Base-by-base conservation (phyloP, 1,140 invertebrate genomes). In the Drosophila parvula region DNA sequence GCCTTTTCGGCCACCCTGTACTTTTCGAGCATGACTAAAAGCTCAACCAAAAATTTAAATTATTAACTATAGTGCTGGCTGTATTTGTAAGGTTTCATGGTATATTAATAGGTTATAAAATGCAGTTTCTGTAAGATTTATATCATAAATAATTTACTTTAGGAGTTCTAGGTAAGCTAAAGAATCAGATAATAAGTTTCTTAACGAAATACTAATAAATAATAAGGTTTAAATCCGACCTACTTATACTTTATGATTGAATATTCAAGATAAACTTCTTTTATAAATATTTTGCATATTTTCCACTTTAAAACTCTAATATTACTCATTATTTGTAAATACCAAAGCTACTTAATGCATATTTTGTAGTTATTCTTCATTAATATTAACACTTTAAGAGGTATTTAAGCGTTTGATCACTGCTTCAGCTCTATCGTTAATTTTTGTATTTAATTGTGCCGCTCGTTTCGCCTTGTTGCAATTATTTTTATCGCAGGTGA, bases 401-500 rank as follows among this genome's bases (percentile, higher is more conserved):
- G 61, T 68, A 68, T 14, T 22, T 40, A n/a, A 11, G 10, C 18
- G 4, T 28, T 28, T 27, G 30, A 67, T 68, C 58, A 63, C 14
- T 40, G 22, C 14, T 22, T 4, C 22, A 34, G 12, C 40, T 11
- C 22, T n/a, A 44, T 38, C 27, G 32, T 36, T 36, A 55, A 36
- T 68, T 51, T 64, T 32, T 34, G 41, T 68, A 51, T 51, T 68
- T 53, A 68, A 68, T 68, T 68, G 62, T 68, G 45, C 65, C 62
- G 47, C 62, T 69, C 48, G 48, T 68, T 68, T 68, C 41, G 38
- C 48, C 22, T 36, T 55, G 65, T 58, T 71, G 65, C 43, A 70
- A 71, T 74, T 74, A 74, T 74, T 53, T 79, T 81, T 79, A 81
- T 79, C 64, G 76, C 84, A 80, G 78, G 68, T 71, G 79, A 80